Percentiles rank a stretch among this genome's conserved stretches.
These are phyloP conservation scores for Sylvilagus bachmani DNA, from an alignment of 2,113 vertebrate species.

Conservation along the genomic window DNA sequence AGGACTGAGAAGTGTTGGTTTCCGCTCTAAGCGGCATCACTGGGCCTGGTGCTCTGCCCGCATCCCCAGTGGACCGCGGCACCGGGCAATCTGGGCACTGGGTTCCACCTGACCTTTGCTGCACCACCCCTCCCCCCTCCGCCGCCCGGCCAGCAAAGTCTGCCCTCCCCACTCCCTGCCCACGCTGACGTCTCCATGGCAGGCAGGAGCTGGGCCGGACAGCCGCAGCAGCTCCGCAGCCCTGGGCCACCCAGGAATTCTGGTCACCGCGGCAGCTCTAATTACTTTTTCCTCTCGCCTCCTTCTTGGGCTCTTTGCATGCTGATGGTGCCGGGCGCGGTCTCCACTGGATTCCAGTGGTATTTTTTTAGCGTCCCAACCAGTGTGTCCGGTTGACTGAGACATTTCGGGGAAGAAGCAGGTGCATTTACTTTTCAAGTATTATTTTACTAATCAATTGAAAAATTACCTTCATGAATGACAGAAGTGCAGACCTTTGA, in stretches of 20 bases:
- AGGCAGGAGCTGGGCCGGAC: constrained; percentile 22
- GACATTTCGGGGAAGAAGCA: constrained; percentile 92
- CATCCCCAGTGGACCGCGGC: accelerated
- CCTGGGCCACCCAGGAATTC: constrained; percentile 86
- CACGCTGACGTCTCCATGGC: neutral
- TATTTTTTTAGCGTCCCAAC: constrained; percentile 91
- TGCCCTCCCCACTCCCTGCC: neutral
- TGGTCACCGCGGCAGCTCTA: constrained; percentile 81
- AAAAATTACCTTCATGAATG: constrained; percentile 97
- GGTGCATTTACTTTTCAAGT: constrained; percentile 97
- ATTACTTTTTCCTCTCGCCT: constrained; percentile 86
- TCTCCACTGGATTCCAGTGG: constrained; percentile 88
- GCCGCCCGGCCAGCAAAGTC: no score
- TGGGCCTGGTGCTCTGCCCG: neutral
- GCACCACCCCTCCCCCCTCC: no score
- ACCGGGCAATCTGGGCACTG: accelerated
- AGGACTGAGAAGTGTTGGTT: neutral
- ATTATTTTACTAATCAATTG: constrained; percentile 97
- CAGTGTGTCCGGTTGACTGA: constrained; percentile 95
- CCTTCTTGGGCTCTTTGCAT: constrained; percentile 86
- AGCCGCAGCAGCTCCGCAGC: constrained; percentile 73
- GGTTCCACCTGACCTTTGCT: accelerated
- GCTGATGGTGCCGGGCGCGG: constrained; percentile 85
- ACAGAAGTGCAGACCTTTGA: constrained; percentile 93
- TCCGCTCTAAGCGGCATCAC: neutral